Evolutionary conservation across 2,113 vertebrate species (phyloP), one percentile per base, ranked within the genome.

Genomic region (Rhinogobius similis): DNA sequence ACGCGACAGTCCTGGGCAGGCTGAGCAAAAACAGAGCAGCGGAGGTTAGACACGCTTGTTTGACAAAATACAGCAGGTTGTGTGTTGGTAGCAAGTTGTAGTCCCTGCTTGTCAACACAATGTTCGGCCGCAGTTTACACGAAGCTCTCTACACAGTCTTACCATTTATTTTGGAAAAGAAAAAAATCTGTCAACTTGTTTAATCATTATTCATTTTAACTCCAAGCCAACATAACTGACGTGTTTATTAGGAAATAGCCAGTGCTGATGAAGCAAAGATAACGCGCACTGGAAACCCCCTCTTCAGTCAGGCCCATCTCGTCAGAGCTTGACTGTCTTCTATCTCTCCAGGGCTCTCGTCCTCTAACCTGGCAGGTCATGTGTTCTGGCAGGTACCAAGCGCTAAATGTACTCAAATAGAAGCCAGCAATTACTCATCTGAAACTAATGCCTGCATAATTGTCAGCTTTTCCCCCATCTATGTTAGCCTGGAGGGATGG

Each of bases 21-120:
- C 85, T 87, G 84, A 87, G 85, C 50, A 72, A 71, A 89, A 84
- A 36, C 87, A 90, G 89, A 87, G 62, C 88, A 58, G 80, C 52
- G 75, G 61, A 82, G 78, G 82, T 76, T 83, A 86, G 87, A 79
- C 85, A 85, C 61, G 78, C 80, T 83, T 87, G 61, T 84, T 81
- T 83, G 79, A 81, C 67, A 82, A 81, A 84, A 86, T 83, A 82
- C 76, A 87, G 86, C 76, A 7, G 80, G 73, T 79, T 78, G 70
- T 79, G 78, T 89, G 87, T 85, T 75, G 81, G 73, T 69, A 21
- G 70, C 46, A 5, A 71, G 63, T 80, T 78, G 77, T 73, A 63
- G 63, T 67, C 26, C 29, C 52, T 43, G 44, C 76, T 79, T 39
- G 62, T 63, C 70, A 70, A 72, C 24, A 53, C 72, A 58, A 67